Percentiles rank a stretch among this genome's conserved stretches.
phyloP scores from a whole-genome alignment of 2,888 invertebrate genomes.

The Cephus nigrinus region DNA sequence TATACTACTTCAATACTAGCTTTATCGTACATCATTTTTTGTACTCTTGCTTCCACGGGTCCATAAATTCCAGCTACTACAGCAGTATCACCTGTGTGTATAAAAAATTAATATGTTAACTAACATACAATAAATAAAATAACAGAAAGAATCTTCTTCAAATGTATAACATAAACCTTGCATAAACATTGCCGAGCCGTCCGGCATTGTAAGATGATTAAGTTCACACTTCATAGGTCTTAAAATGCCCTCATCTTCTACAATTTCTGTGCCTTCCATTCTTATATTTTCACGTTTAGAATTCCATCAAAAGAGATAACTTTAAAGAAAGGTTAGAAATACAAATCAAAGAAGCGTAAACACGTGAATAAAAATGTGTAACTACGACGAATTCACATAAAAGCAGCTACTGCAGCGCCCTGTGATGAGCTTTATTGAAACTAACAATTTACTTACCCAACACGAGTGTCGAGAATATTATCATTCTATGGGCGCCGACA shows the following conservation, averaged over 20 bases:
- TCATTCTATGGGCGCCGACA: background rate
- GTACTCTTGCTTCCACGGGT: slow-evolving; percentile 82
- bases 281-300: background rate
- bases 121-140: slow-evolving; percentile 5
- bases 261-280: slow-evolving; percentile 28
- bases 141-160: slow-evolving; percentile 10
- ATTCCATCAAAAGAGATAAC: background rate
- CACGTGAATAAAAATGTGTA: background rate
- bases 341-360: background rate
- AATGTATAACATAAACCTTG: slow-evolving; percentile 71
- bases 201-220: slow-evolving; percentile 78
- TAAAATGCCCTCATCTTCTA: slow-evolving; percentile 41
- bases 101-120: background rate
- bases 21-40: slow-evolving; percentile 81
- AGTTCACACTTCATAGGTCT: slow-evolving; percentile 76
- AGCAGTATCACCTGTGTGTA: slow-evolving; percentile 78
- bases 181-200: slow-evolving; percentile 82
- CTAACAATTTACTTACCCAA: background rate
- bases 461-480: background rate
- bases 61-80: slow-evolving; percentile 84
- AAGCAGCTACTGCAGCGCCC: background rate
- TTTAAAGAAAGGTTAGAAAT: background rate
- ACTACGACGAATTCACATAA: background rate
- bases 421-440: background rate
- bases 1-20: slow-evolving; percentile 84